Conservation (phyloP, 2,888 invertebrate genomes). For the Apoderus coryli region DNA sequence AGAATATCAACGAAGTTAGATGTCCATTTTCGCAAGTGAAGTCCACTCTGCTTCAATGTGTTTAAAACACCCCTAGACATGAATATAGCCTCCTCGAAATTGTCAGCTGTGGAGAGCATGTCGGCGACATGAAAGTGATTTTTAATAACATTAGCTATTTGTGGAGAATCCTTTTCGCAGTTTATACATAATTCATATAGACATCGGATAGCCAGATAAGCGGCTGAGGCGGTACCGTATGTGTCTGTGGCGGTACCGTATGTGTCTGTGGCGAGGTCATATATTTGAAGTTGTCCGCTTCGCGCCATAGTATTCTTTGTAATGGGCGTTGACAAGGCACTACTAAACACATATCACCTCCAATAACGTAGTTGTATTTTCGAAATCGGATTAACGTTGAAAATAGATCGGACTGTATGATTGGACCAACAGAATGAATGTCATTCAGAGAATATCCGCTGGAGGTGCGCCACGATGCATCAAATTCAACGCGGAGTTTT, state of each 20-base stretch:
- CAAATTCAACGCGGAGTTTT: constrained; percentile 12
- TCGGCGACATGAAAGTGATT: constrained; percentile 12
- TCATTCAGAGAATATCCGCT: constrained; percentile 11
- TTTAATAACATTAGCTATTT: constrained; percentile 2
- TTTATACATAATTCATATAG: constrained; percentile 7
- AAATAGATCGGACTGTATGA: constrained; percentile 9
- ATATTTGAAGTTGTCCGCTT: background rate
- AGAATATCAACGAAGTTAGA: constrained; percentile 8
- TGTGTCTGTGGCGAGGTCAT: no score
- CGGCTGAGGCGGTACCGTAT: constrained; percentile 8
- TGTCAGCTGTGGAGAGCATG: constrained; percentile 7
- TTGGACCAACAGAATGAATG: constrained; percentile 11
- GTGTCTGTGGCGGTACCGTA: constrained; percentile 10
- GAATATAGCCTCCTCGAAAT: constrained; percentile 4
- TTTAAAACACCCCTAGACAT: no score
- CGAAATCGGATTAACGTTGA: constrained; percentile 10
- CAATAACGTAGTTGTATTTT: constrained; percentile 8
- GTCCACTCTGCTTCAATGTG: no score
- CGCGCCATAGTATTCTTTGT: constrained; percentile 1
- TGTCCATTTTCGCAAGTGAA: constrained; percentile 12
- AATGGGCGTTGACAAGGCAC: background rate
- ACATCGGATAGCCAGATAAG: constrained; percentile 8
- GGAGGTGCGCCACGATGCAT: constrained; percentile 8
- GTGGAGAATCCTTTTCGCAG: background rate
- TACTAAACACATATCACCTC: constrained; percentile 9